Percentiles rank a stretch among this genome's conserved stretches.
Conservation (phyloP, 2,888 invertebrate species). For the Cryptus viduatorius region DNA sequence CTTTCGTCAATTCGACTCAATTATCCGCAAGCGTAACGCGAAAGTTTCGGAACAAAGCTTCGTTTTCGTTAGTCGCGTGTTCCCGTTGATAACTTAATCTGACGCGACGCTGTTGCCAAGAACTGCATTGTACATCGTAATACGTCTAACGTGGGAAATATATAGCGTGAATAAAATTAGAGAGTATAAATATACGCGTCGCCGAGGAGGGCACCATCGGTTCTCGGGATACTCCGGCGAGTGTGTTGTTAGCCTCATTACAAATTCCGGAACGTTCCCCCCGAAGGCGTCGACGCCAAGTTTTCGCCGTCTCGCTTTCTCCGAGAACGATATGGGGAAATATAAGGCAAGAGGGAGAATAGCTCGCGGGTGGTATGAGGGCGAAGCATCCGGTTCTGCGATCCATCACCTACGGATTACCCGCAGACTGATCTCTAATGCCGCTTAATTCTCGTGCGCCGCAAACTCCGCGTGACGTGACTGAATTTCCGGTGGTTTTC, state of each 20-base stretch:
- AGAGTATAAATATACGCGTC: neutral
- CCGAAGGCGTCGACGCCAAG: conserved; percentile 52
- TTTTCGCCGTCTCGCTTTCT: conserved; percentile 45
- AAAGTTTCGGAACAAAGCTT: neutral
- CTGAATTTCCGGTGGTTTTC: conserved; percentile 73
- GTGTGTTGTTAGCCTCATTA: conserved; percentile 59
- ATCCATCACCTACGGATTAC: conserved; percentile 77
- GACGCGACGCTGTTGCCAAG: neutral
- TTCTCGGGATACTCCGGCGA: neutral
- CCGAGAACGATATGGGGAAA: neutral
- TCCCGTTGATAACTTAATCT: conserved; percentile 1
- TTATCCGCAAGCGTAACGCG: neutral
- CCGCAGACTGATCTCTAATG: conserved; percentile 75
- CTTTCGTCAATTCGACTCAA: neutral
- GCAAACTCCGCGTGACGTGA: conserved; percentile 75
- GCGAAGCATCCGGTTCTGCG: conserved; percentile 59
- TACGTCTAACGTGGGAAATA: neutral
- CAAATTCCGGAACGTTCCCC: conserved; percentile 50
- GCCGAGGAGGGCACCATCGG: neutral
- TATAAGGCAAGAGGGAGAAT: conserved; percentile 36
- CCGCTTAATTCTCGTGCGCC: conserved; percentile 73
- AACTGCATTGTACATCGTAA: neutral
- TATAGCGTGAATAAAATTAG: conserved; percentile 44
- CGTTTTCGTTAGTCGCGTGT: neutral
- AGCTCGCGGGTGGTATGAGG: neutral